Conservation (phyloP, 2,888 invertebrate species). For the Antheraea assamensis region DNA sequence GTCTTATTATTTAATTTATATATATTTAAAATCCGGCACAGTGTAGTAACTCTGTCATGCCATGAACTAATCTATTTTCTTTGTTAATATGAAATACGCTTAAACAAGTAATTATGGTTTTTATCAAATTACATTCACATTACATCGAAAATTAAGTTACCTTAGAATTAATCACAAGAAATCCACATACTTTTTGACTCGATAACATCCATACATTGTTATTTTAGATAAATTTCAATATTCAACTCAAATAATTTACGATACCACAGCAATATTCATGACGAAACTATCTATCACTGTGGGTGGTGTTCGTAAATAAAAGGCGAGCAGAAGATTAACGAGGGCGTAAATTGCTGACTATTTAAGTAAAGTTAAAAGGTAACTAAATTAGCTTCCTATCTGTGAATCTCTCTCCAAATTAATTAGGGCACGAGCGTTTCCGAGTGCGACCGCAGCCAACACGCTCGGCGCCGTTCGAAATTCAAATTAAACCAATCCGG, state of each 20-base stretch:
- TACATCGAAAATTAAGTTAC: not conserved
- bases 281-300: conserved; percentile 42
- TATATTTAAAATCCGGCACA: not conserved
- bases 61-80: not conserved
- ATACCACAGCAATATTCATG: not conserved
- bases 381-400: conserved; percentile 79
- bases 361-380: conserved; percentile 73
- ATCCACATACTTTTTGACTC: not conserved
- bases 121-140: not conserved
- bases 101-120: not conserved
- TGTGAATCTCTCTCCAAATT: conserved; percentile 77
- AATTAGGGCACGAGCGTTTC: conserved; percentile 70
- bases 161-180: not conserved
- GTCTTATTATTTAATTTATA: not conserved
- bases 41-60: too few species aligned
- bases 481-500: conserved; percentile 82
- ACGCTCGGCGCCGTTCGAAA: conserved; percentile 75
- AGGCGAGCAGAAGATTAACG: conserved; percentile 68
- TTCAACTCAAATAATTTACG: not conserved
- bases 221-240: not conserved
- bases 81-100: not conserved
- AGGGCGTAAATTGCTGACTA: conserved; percentile 63
- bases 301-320: conserved; percentile 62
- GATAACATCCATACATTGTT: not conserved
- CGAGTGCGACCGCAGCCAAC: conserved; percentile 54